Base-by-base conservation (phyloP, 2,888 invertebrate species). In the Orthosia gothica region DNA sequence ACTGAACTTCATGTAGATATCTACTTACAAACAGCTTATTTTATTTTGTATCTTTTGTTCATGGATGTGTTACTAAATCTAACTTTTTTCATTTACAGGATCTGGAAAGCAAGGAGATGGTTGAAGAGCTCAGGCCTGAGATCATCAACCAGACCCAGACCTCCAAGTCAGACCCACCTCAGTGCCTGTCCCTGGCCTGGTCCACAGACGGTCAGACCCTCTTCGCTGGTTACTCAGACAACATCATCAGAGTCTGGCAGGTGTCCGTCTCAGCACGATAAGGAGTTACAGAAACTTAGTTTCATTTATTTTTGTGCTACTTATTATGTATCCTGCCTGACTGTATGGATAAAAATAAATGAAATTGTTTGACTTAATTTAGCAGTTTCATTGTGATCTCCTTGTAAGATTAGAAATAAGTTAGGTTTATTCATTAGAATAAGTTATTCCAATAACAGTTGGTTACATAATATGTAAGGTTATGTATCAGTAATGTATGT, bases 201-300 rank as follows among this genome's bases (percentile, higher is more conserved):
- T 99, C 99, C 76, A 99, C 99, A 66, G 99, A 99, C 94, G 99
- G 99, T 84, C 99, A 99, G 96, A 99, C 99, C 63, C 97, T 99
- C 90, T 99, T 99, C 93, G 99, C 99, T 93, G 99, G 99, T 76
- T 99, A 99, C 97, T 99, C 99, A 26, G 99, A 99, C 97, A 99
- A 99, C 95, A 98, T 98, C 86, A 99, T 99, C 95, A 97, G 99
- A 94, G 99, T 99, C 82, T 99, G 99, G 99, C 99, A 99, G 97
- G 99, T 99, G 90, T 98, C 98, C 88, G 98, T 98, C 87, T 98
- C 98, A 85, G 98, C 98, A 83, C 98, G 98, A 97, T 98, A 98
- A 94, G 87, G 84, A 82, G 79, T 85, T 73, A 74, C 79, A 82
- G 96, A 87, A 85, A 87, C 87, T 80, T 86, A 76, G 87, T 96